Evolutionary conservation across 2,888 invertebrate genomes (phyloP), one percentile per base, ranked within the genome.

Genomic region (Orgyia antiqua): DNA sequence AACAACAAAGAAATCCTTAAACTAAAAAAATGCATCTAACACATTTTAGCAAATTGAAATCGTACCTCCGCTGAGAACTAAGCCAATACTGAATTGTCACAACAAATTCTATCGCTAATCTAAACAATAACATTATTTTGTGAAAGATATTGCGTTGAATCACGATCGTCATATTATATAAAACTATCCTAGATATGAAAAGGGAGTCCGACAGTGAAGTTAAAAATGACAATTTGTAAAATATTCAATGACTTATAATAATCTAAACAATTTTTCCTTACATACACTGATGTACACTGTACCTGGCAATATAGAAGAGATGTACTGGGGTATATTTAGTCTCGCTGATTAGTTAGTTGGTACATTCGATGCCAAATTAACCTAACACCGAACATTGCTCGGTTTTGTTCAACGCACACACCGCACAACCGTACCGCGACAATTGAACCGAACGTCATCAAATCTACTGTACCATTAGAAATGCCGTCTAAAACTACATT

Each of bases 291-390:
- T 45, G 51, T 52, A 37, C 43, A 52, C 51, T 41, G 41, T 40
- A 52, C 52, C 38, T 7, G 41, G 38, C 32, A 28, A 21, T 24
- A 26, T 30, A 38, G 35, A 39, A 37, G 39, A 13, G 39, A 37
- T 33, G 37, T 33, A 28, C 41, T 33, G 43, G 44, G 42, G 45
- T 46, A 45, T 39, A 46, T 42, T 55, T 24, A 58, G 68, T 78
- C 83, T 79, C 84, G 83, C 84, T 78, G 76, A 72, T 54, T 59
- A 66, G 73, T 83, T 82, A 82, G 82, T 80, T 79, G 67, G 63
- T 56, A 79, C 82, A 82, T 71, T 79, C 51, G 56, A 76, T 74
- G 76, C 52, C 58, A 62, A 55, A 75, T 76, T 79, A 83, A 76
- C 69, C 82, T 83, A 80, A 66, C 42, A 39, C 50, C 56, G 47